Conservation (phyloP, 2,797 vertebrate species). For the Eulemur coronatus region DNA sequence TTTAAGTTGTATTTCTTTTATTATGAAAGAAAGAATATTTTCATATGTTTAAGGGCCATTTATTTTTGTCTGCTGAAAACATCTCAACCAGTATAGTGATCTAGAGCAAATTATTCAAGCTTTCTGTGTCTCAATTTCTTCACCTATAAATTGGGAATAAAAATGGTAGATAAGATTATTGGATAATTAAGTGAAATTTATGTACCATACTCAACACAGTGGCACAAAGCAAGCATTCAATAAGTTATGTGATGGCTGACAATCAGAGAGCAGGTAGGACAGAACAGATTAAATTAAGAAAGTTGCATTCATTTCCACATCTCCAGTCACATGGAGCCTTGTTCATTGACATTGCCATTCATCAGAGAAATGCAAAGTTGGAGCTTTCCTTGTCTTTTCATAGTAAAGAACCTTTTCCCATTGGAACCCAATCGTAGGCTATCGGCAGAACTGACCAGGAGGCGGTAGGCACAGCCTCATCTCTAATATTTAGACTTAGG, state of each 20-base stretch:
- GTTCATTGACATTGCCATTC: background rate
- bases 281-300: slow-evolving; percentile 34
- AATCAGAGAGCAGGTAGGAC: slow-evolving; percentile 44
- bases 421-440: background rate
- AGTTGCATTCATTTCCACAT: background rate
- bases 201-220: background rate
- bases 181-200: slow-evolving; percentile 9
- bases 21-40: slow-evolving; percentile 51
- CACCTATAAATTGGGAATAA: slow-evolving; percentile 33
- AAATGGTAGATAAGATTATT: background rate
- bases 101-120: slow-evolving; percentile 22
- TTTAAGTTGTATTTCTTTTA: slow-evolving; percentile 28
- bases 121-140: slow-evolving; percentile 36
- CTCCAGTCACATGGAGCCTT: background rate
- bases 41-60: background rate
- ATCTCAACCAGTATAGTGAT: background rate
- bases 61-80: slow-evolving; percentile 39
- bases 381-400: slow-evolving; percentile 32
- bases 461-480: background rate
- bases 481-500: background rate
- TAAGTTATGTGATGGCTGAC: slow-evolving; percentile 39
- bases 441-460: background rate
- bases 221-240: background rate
- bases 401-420: background rate
- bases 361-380: background rate